Evolutionary conservation across 2,797 vertebrate genomes (phyloP).

Genomic region (Liparis tanakae): DNA sequence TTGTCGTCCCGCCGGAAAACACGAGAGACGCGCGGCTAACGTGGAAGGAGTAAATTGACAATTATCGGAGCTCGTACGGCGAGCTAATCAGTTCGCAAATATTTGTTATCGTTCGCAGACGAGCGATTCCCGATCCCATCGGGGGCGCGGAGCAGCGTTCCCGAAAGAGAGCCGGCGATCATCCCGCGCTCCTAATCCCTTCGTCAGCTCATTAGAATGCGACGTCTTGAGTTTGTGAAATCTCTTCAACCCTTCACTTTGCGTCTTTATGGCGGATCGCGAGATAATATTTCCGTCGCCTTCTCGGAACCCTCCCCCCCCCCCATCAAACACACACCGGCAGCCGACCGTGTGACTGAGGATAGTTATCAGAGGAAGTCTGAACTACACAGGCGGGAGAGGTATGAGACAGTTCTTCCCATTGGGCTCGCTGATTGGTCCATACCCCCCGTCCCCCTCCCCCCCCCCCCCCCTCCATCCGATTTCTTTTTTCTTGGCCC

Average conservation of each 20-base stretch:
- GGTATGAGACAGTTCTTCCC: slow-evolving; percentile 51
- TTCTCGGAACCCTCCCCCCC: too few relatives aligned
- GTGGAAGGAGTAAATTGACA: slow-evolving; percentile 19
- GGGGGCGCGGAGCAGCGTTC: slow-evolving; percentile 4
- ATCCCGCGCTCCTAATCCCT: neutral
- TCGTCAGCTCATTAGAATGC: neutral
- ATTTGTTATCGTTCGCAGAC: slow-evolving; percentile 1
- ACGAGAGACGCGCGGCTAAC: slow-evolving; percentile 10
- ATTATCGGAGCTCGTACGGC: neutral
- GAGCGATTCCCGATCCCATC: slow-evolving; percentile 15
- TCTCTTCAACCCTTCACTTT: neutral
- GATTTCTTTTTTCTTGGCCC: slow-evolving; percentile 74
- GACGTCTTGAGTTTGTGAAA: neutral
- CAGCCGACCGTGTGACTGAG: too few relatives aligned
- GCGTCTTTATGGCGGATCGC: neutral
- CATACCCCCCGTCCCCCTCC: too few relatives aligned
- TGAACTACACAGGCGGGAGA: slow-evolving; percentile 36
- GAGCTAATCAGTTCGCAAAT: slow-evolving; percentile 10
- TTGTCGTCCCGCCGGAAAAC: neutral
- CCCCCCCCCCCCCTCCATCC: slow-evolving; percentile 5
- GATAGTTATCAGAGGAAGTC: slow-evolving; percentile 40
- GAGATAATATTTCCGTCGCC: slow-evolving; percentile 2
- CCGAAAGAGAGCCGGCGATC: slow-evolving; percentile 15
- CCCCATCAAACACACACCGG: too few relatives aligned
- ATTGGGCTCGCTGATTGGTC: slow-evolving; percentile 67